Evolutionary conservation across 2,797 vertebrate species (phyloP).

Genomic region (Silurus lanzhouensis): DNA sequence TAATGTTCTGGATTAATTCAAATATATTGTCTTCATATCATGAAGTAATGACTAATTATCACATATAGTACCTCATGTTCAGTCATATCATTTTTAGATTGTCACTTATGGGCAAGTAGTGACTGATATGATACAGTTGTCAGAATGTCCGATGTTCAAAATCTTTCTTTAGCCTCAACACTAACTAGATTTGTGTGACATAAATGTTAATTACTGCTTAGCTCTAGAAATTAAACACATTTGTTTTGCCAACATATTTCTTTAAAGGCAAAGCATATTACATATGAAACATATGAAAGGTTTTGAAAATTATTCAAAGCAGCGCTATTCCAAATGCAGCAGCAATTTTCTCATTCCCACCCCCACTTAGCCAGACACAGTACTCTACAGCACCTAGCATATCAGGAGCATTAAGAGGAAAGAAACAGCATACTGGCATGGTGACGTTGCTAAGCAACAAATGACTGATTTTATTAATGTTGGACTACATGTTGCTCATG

Average conservation of each 20-base stretch:
- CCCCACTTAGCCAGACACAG: conserved; percentile 32
- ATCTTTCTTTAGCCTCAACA: neutral
- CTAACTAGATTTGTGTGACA: neutral
- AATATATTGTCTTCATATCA: neutral
- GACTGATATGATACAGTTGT: neutral
- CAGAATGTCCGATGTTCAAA: neutral
- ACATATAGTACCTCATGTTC: neutral
- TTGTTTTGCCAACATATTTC: neutral
- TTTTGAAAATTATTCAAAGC: too few relatives aligned
- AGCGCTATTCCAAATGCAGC: neutral
- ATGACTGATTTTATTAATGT: conserved; percentile 52
- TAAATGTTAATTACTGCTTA: neutral
- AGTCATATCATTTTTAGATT: neutral
- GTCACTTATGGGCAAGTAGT: neutral
- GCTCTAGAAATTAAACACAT: neutral
- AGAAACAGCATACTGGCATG: conserved; percentile 47
- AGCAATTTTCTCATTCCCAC: conserved; percentile 12
- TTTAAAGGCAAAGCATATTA: neutral
- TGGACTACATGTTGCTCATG: conserved; percentile 44
- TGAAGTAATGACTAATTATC: neutral
- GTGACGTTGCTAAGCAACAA: conserved; percentile 59
- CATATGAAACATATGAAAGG: too few relatives aligned
- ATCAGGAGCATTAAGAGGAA: conserved; percentile 48
- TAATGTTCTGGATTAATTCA: neutral
- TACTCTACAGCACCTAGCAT: conserved; percentile 34